Base-by-base conservation (phyloP, 2,797 vertebrate species). In the Rhinichthys osculus region DNA sequence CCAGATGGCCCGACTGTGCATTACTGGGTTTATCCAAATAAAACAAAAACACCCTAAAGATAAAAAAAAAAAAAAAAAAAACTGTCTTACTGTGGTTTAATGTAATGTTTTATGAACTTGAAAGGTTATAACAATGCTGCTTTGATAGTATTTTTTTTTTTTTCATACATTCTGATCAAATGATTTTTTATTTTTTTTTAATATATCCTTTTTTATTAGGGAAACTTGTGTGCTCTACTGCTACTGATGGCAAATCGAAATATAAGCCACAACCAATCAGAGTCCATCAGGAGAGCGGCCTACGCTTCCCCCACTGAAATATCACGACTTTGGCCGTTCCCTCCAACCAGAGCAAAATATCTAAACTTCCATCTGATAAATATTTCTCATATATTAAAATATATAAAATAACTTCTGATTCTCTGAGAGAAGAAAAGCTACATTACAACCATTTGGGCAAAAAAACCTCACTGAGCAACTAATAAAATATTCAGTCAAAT, bases 381-480 rank as follows among this genome's bases (percentile, higher is more conserved):
- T 74, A 81, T 66, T 52, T 73, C 44, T 85, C 83, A 10, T 62
- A 52, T 81, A 73, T 81, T 81, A 74, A 79, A 73, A 85, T 85
- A 85, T 66, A 81, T 64, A 67, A 80, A 85, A 66, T 81, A 67
- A 82, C 69, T 72, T 76, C 59, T 77, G 50, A 74, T 76, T 87
- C 78, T 82, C 59, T 82, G 69, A 69, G 84, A 83, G 66, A 72
- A 30, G 16, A 66, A 66, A 83, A 86, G 84, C 87, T 88, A 83
- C 87, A 88, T 80, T 74, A 82, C 62, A 52, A 88, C 38, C 14
- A 82, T 83, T 88, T 74, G 69, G 82, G 71, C 78, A 52, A 80
- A 16, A 16, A 85, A 72, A 85, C 54, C 69, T 62, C 77, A 73
- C 77, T 80, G 30, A 80, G 67, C 50, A 80, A 85, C 84, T 72